Conservation (phyloP, 2,888 invertebrate species). For the Macrophya annulata region DNA sequence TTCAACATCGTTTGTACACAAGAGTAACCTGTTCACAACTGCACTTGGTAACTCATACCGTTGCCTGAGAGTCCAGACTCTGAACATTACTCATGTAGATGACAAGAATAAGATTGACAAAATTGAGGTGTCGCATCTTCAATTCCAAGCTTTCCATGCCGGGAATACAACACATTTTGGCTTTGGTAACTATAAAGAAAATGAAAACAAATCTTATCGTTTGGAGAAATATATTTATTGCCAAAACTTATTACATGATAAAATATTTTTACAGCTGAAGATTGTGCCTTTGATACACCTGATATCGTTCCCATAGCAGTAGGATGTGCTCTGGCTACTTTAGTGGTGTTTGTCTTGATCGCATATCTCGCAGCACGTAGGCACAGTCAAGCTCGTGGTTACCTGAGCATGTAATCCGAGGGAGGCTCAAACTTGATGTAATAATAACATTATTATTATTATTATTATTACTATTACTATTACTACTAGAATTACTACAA, state of each 20-base stretch:
- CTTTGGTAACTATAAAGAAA: conserved; percentile 80
- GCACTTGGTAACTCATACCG: conserved; percentile 87
- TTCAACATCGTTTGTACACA: conserved; percentile 80
- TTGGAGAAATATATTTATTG: not conserved
- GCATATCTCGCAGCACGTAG: conserved; percentile 96
- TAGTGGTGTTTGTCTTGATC: conserved; percentile 94
- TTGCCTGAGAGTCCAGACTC: conserved; percentile 83
- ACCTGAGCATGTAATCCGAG: conserved; percentile 89
- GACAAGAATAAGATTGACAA: conserved; percentile 77
- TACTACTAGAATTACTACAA: conserved; percentile 1
- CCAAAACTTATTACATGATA: conserved; percentile 12
- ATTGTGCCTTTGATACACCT: conserved; percentile 88
- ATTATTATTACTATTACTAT: conserved; percentile 31
- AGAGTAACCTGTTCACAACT: conserved; percentile 82
- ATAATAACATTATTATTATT: not conserved
- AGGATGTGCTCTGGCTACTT: conserved; percentile 94
- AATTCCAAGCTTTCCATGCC: conserved; percentile 88
- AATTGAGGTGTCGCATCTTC: conserved; percentile 84
- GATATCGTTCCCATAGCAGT: conserved; percentile 99
- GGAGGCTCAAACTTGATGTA: not conserved
- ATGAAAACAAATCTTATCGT: not conserved
- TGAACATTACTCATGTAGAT: conserved; percentile 80
- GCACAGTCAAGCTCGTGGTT: conserved; percentile 91
- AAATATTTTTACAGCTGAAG: conserved; percentile 82
- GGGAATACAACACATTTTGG: conserved; percentile 83